Evolutionary conservation across 2,797 vertebrate genomes (phyloP).

Genomic region (Corythornis leucogaster): DNA sequence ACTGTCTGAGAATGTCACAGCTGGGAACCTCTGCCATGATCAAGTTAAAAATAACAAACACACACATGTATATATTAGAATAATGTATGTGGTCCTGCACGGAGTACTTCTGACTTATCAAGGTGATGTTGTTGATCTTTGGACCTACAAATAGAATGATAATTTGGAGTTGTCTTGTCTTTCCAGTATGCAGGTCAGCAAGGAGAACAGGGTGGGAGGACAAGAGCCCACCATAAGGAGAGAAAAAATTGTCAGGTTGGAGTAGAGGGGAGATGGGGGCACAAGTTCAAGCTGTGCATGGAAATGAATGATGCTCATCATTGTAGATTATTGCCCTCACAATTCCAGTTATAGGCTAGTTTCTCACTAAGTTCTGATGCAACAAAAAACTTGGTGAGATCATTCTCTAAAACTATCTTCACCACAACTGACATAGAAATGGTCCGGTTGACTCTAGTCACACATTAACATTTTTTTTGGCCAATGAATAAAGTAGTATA

Average conservation of each 20-base stretch:
- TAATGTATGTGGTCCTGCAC: fast-evolving
- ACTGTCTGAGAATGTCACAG: not conserved
- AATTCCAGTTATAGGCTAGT: not conserved
- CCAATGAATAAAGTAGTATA: not conserved
- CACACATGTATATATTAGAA: fast-evolving
- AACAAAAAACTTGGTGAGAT: not conserved
- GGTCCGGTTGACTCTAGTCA: not conserved
- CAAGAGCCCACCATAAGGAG: not conserved
- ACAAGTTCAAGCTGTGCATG: not conserved
- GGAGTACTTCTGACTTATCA: not conserved
- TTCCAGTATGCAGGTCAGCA: not conserved
- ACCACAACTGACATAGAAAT: not conserved
- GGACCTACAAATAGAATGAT: not conserved
- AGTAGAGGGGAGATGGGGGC: not conserved
- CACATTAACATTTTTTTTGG: conserved; percentile 6
- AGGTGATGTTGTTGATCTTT: not conserved
- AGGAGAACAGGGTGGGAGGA: not conserved
- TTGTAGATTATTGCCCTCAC: not conserved
- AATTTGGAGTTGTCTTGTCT: not conserved
- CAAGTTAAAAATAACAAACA: not conserved
- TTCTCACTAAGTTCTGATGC: not conserved
- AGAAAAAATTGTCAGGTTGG: not conserved
- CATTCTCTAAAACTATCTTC: not conserved
- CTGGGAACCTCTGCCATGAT: not conserved
- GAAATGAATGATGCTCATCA: not conserved